Evolutionary conservation across 2,888 invertebrate species (phyloP).

Genomic region (Cryptophagus acutangulus): DNA sequence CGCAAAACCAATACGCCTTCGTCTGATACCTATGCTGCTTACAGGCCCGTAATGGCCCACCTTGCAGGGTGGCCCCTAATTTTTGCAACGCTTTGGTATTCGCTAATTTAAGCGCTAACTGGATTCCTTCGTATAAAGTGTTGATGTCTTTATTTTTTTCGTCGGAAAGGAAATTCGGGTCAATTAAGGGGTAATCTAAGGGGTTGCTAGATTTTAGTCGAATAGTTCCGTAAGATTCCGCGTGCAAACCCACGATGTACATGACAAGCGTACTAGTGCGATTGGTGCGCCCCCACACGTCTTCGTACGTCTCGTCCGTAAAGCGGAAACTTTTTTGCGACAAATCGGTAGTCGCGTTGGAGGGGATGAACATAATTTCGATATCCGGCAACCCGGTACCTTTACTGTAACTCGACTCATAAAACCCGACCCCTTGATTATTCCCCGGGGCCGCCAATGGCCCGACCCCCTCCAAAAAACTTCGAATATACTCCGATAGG

Average conservation of each 20-base stretch:
- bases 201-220: constrained; percentile 20
- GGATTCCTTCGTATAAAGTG: constrained; percentile 52
- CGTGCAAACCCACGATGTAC: constrained; percentile 19
- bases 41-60: constrained; percentile 17
- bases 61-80: constrained; percentile 46
- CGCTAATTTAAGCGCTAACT: constrained; percentile 45
- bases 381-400: constrained; percentile 29
- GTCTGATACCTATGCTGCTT: background rate
- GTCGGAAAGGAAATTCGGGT: constrained; percentile 62
- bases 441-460: constrained; percentile 28
- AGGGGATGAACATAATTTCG: constrained; percentile 48
- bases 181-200: constrained; percentile 49
- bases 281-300: constrained; percentile 41
- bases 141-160: constrained; percentile 48
- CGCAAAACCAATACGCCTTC: constrained; percentile 25
- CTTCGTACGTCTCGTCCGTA: constrained; percentile 28
- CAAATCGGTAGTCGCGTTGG: constrained; percentile 37
- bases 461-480: constrained; percentile 24
- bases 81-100: constrained; percentile 51
- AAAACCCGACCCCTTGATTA: constrained; percentile 30
- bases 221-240: constrained; percentile 21
- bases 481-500: constrained; percentile 12
- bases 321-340: constrained; percentile 25
- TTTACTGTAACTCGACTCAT: constrained; percentile 25
- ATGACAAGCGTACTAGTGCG: constrained; percentile 33